phyloP scores from a whole-genome alignment of 2,888 invertebrate genomes.

The Melieria picta region DNA sequence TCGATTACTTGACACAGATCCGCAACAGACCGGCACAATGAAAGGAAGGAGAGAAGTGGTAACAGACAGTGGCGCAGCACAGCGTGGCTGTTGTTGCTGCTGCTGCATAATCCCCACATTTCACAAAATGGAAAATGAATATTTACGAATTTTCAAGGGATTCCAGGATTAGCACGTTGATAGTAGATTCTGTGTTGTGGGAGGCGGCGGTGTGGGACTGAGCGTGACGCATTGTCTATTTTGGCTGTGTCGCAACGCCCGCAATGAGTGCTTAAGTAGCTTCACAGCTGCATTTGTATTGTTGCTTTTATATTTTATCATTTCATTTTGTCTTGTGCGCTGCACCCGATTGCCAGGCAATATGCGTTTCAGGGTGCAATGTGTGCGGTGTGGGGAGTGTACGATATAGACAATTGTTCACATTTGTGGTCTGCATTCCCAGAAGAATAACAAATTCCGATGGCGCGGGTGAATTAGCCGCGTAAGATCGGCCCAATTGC shows the following conservation, averaged over 20 bases:
- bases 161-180: slow-evolving; percentile 28
- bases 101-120: slow-evolving; percentile 32
- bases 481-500: too few species aligned
- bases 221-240: background rate
- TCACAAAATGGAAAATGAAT: slow-evolving; percentile 39
- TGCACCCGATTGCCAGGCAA: too few species aligned
- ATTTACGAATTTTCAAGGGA: slow-evolving; percentile 30
- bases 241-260: background rate
- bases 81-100: slow-evolving; percentile 4
- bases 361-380: too few species aligned
- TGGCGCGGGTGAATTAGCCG: too few species aligned
- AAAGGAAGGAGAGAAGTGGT: background rate
- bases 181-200: background rate
- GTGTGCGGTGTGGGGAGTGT: too few species aligned
- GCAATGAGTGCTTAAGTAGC: background rate
- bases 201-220: background rate
- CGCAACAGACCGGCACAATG: slow-evolving; percentile 24
- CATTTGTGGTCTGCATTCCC: too few species aligned
- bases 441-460: too few species aligned
- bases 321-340: too few species aligned
- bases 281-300: background rate
- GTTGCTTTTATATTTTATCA: background rate
- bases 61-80: background rate
- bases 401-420: too few species aligned
- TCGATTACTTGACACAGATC: slow-evolving; percentile 39